Evolutionary conservation across 2,113 vertebrate species (phyloP), one percentile per base, ranked within the genome.

Genomic region (Capra hircus): DNA sequence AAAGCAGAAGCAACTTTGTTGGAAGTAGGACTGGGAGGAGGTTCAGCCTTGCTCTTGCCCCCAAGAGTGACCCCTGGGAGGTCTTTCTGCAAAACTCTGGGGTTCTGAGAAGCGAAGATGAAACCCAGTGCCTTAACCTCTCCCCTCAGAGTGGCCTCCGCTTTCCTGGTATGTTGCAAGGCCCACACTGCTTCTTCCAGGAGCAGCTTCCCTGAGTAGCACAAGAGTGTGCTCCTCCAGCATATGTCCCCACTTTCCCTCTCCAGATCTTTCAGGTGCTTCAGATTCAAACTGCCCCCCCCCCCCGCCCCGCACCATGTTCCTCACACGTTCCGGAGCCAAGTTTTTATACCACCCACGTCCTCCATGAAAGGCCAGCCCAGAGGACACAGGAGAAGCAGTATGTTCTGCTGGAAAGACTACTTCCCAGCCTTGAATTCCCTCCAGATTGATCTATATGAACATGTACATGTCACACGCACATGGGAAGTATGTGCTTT

Each of bases 401-500:
- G 52, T 12, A 33, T 48, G 6, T 52, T 84, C 62, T 64, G 23
- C 71, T 82, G 50, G 30, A 71, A 83, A 59, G 28, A 81, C 57
- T 52, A 6, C 17, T 87, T 59, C 16, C 55, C 36, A 77, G 14
- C 27, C 40, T 91, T 9, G 11, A 71, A 78, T 80, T 13, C 21
- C 33, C 23, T 50, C 57, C 74, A 27, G n/a, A 95, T 43, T 9
- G 40, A 25, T 40, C 30, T 43, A 17, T 1, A n/a, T 0, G 12
- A 40, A 40, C 40, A 25, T 0, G 9, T 10, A 53, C 12, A 2
- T 27, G 84, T 13, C 33, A 25, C 27, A 50, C 15, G 40, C 14
- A 7, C 15, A 1, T 2, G 2, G 5, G 33, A 48, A 1, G 8
- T 5, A 2, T 15, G 21, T 13, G 7, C 2, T 36, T 82, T 59